Evolutionary conservation across 1,140 invertebrate genomes (phyloP), one percentile per base, ranked within the genome.

Genomic region (Heliconius hewitsoni): DNA sequence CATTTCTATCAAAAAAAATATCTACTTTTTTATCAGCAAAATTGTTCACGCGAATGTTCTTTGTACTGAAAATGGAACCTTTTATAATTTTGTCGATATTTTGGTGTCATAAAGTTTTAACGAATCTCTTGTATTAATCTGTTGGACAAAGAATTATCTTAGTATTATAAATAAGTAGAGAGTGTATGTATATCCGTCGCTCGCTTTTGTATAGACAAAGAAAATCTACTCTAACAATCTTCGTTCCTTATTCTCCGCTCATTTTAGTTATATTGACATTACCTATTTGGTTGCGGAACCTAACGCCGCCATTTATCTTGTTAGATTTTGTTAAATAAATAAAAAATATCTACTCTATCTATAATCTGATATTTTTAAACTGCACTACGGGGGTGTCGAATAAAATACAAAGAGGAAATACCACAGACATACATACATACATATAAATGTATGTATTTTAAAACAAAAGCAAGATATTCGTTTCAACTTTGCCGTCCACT

Each of bases 41-140:
- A 23, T 60, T 60, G 55, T 23, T 23, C 55, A 1, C 60, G 27
- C 60, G 23, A 66, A 66, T 66, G 23, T 57, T n/a, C 55, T 57
- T 57, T 57, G 55, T 66, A 66, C 60, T 66, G 27, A 66, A 66
- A 66, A 66, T 66, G 60, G 23, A 30, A 27, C 11, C 23, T 66
- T 66, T 66, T 66, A 66, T 66, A 66, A 66, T 66, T 66, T 66
- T 30, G 11, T 13, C 60, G 60, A 66, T 30, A 27, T 16, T 66
- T 30, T 66, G 57, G 23, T 66, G 23, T 23, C 9, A 66, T 66
- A 6, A 66, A 66, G 16, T 66, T 66, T 66, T 66, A 66, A 66
- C 55, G n/a, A 1, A 23, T 57, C 1, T 6, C 9, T 57, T n/a
- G n/a, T 23, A 57, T 57, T 57, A 3, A 57, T n/a, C 0, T 3